Percentiles rank a stretch among this genome's conserved stretches.
Conservation (phyloP, 2,888 invertebrate species). For the Liodrosophila aerea region DNA sequence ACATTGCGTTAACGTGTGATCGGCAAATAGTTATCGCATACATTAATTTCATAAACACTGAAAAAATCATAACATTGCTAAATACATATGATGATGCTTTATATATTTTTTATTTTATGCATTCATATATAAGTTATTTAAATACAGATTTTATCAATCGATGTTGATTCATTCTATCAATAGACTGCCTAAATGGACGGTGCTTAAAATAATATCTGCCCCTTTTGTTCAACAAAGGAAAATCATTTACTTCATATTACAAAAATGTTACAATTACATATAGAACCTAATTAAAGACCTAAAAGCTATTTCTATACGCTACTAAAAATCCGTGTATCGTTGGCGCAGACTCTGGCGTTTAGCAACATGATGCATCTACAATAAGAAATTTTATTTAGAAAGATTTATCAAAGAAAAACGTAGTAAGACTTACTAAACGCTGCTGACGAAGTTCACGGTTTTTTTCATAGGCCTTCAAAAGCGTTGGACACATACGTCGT, state of each 20-base stretch:
- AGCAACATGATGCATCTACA: conserved; percentile 77
- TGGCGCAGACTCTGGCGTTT: conserved; percentile 78
- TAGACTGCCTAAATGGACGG: conserved; percentile 17
- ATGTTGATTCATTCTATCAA: conserved; percentile 1
- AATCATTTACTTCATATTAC: conserved; percentile 74
- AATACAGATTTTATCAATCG: neutral
- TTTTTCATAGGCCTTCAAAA: conserved; percentile 72
- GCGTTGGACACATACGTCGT: conserved; percentile 67
- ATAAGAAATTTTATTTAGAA: conserved; percentile 2
- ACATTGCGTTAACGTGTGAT: conserved; percentile 24
- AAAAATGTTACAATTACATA: conserved; percentile 67
- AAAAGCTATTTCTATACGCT: conserved; percentile 47
- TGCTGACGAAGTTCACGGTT: conserved; percentile 73
- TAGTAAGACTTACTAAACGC: conserved; percentile 72
- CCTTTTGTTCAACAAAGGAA: conserved; percentile 67
- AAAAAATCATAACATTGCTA: neutral
- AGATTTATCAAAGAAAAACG: neutral
- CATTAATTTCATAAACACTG: neutral
- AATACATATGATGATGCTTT: too few species aligned
- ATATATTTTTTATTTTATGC: too few species aligned
- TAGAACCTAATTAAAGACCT: conserved; percentile 59
- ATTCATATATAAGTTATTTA: too few species aligned
- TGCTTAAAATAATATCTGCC: neutral
- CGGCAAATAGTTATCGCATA: conserved; percentile 7
- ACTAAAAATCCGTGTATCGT: conserved; percentile 76